Conservation (phyloP, 1,140 invertebrate species). For the Bathynomus jamesi region DNA sequence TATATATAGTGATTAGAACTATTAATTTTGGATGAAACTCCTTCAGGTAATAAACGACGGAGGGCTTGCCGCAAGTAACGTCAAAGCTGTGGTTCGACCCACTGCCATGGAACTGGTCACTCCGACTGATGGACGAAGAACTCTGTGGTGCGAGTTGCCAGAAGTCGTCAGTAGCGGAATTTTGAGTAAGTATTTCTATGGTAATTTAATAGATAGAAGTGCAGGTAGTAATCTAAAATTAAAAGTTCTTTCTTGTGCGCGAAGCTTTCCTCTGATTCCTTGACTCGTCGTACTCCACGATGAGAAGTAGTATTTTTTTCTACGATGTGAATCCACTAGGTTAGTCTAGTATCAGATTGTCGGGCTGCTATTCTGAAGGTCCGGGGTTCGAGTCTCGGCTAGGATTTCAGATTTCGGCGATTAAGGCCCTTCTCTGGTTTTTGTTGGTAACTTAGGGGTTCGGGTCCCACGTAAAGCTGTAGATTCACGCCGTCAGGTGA, state of each 20-base stretch:
- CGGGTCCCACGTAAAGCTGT: no score
- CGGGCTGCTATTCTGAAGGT: no score
- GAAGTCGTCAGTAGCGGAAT: conserved; percentile 71
- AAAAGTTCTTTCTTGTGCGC: not conserved
- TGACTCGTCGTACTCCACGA: not conserved
- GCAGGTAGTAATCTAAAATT: not conserved
- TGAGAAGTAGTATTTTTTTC: not conserved
- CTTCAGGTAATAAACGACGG: conserved; percentile 31
- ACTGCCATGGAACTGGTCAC: conserved; percentile 58
- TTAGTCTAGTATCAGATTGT: no score
- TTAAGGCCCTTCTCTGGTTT: no score
- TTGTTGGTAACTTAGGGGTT: no score
- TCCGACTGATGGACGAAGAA: conserved; percentile 58
- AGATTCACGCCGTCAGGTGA: no score
- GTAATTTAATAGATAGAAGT: not conserved
- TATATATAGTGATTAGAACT: not conserved
- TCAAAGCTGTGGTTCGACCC: conserved; percentile 42
- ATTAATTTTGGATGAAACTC: not conserved
- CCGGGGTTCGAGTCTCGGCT: no score
- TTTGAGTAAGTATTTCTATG: conserved; percentile 53
- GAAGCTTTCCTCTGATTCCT: no score
- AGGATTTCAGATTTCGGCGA: no score
- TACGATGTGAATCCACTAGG: not conserved
- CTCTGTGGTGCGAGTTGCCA: conserved; percentile 88
- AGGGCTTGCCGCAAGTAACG: not conserved